Conservation (phyloP, 2,113 vertebrate genomes). For the Cottus gobio region DNA sequence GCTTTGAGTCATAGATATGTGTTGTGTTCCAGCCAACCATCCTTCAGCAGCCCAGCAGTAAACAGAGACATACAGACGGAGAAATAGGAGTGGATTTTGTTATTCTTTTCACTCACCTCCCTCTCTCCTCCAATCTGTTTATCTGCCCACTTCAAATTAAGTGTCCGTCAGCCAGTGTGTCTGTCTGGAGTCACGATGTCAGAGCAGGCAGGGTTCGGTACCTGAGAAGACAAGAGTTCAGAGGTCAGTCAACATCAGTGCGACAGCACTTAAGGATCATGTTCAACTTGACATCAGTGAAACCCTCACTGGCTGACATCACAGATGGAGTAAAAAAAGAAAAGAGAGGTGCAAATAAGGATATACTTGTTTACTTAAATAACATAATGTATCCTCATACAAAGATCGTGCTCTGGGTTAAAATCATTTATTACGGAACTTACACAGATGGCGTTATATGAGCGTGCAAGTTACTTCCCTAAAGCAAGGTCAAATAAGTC, state of each 20-base stretch:
- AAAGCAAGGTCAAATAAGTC: not conserved
- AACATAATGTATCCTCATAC: not conserved
- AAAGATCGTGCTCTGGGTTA: not conserved
- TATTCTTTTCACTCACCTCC: slow-evolving; percentile 62
- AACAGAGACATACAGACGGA: not conserved
- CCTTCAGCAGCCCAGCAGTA: not conserved
- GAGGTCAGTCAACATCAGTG: slow-evolving; percentile 24
- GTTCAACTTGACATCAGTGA: slow-evolving; percentile 24
- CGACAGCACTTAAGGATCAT: slow-evolving; percentile 34
- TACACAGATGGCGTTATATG: not conserved
- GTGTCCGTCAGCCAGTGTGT: slow-evolving; percentile 31
- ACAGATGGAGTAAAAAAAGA: not conserved
- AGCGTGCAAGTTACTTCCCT: not conserved
- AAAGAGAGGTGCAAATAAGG: not conserved
- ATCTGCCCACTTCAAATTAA: slow-evolving; percentile 22
- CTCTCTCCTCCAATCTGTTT: slow-evolving; percentile 47
- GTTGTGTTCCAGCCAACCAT: not conserved
- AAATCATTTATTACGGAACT: not conserved
- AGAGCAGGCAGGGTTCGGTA: slow-evolving; percentile 48
- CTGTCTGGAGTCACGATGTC: slow-evolving; percentile 45
- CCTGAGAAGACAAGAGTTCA: slow-evolving; percentile 66
- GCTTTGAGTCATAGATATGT: too few relatives aligned
- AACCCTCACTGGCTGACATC: not conserved
- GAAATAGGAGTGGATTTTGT: not conserved
- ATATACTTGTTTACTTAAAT: not conserved